phyloP scores from a whole-genome alignment of 2,888 invertebrate genomes.

The Dendrolimus pini region DNA sequence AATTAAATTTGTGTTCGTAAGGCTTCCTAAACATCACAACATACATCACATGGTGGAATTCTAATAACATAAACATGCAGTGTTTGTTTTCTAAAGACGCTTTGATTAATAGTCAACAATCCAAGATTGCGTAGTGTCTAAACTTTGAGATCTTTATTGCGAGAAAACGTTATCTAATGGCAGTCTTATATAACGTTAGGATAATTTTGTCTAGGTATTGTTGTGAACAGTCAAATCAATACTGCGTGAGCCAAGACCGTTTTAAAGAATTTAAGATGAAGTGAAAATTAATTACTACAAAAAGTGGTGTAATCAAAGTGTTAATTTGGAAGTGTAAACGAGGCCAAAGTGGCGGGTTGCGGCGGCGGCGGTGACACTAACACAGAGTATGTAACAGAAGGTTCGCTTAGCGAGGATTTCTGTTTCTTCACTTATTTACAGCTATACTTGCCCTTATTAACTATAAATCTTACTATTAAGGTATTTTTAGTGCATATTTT shows the following conservation, averaged over 20 bases:
- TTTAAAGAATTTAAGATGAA: slow-evolving; percentile 15
- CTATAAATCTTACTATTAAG: too few species aligned
- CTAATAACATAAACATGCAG: slow-evolving; percentile 55
- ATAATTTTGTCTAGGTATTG: too few species aligned
- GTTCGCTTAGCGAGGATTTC: too few species aligned
- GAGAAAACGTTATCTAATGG: neutral
- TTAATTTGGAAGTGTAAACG: slow-evolving; percentile 26
- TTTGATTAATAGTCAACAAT: slow-evolving; percentile 71
- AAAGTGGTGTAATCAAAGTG: slow-evolving; percentile 27
- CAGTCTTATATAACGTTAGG: too few species aligned
- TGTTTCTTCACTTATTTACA: too few species aligned
- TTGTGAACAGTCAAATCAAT: too few species aligned
- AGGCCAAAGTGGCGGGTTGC: slow-evolving; percentile 10
- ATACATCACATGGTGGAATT: slow-evolving; percentile 25
- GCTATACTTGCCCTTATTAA: too few species aligned
- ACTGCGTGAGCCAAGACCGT: neutral
- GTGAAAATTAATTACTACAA: slow-evolving; percentile 39
- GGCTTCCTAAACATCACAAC: too few species aligned
- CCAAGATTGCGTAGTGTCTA: slow-evolving; percentile 15
- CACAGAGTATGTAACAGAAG: too few species aligned
- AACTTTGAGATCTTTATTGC: neutral
- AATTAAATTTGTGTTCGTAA: too few species aligned
- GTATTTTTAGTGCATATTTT: too few species aligned
- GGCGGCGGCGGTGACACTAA: slow-evolving; percentile 2
- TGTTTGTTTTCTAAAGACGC: slow-evolving; percentile 62